phyloP scores from a whole-genome alignment of 2,888 invertebrate species.

The Meteorus colon region DNA sequence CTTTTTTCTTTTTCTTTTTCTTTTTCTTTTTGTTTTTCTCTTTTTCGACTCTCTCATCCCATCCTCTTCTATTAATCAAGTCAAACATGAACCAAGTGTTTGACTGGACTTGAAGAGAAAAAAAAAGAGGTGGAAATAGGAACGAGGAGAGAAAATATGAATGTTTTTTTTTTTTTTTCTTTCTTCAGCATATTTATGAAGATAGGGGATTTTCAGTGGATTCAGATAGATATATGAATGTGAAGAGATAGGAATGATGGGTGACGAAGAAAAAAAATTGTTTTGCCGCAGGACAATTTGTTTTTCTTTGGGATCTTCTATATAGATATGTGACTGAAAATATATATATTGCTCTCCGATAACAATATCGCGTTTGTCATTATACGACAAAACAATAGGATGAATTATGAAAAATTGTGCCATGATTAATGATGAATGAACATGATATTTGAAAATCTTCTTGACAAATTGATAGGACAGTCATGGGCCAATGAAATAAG shows the following conservation, averaged over 20 bases:
- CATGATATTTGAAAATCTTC: neutral
- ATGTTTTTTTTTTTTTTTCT: constrained; percentile 7
- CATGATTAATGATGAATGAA: neutral
- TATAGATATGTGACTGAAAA: neutral
- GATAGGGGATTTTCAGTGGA: neutral
- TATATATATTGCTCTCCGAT: neutral
- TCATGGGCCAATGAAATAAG: too few relatives aligned
- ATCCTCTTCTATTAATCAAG: constrained; percentile 2
- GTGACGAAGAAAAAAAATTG: neutral
- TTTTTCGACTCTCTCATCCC: neutral
- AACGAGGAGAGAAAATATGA: neutral
- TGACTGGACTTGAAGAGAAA: neutral
- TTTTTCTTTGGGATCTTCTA: constrained; percentile 2
- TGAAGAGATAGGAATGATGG: neutral
- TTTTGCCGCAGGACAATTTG: neutral
- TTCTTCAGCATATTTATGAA: neutral
- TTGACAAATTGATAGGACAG: too few relatives aligned
- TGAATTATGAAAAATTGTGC: neutral
- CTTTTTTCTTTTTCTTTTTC: too few relatives aligned
- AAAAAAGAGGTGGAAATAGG: neutral
- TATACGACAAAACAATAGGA: neutral
- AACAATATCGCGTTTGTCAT: neutral
- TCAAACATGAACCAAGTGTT: constrained; percentile 5
- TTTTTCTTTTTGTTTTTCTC: neutral
- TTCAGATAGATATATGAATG: neutral